Evolutionary conservation across 2,797 vertebrate genomes (phyloP).

Genomic region (Labroides dimidiatus): DNA sequence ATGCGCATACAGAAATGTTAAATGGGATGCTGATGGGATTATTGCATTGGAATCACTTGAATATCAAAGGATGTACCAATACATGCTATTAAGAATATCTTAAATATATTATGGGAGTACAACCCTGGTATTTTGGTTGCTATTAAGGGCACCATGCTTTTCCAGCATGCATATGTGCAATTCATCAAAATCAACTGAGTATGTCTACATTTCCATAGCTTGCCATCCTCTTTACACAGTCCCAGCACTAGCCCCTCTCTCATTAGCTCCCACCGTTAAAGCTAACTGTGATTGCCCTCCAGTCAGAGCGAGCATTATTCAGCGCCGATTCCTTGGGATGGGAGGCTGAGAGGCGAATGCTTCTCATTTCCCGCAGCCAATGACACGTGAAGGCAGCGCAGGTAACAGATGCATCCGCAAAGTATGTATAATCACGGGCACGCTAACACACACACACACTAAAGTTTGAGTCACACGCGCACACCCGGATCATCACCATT

Average conservation of each 20-base stretch:
- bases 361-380: constrained; percentile 75
- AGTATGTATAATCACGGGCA: constrained; percentile 20
- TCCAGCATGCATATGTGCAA: constrained; percentile 18
- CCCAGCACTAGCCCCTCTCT: constrained; percentile 53
- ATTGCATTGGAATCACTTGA: constrained; percentile 45
- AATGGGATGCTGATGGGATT: constrained; percentile 20
- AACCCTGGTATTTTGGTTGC: constrained; percentile 18
- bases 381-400: constrained; percentile 78
- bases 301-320: constrained; percentile 51
- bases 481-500: constrained; percentile 69
- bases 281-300: constrained; percentile 68
- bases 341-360: constrained; percentile 50
- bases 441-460: constrained; percentile 9
- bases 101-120: constrained; percentile 7
- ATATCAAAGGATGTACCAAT: constrained; percentile 5
- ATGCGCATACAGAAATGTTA: constrained; percentile 21
- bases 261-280: constrained; percentile 69
- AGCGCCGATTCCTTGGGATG: constrained; percentile 41
- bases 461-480: constrained; percentile 36
- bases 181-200: constrained; percentile 68
- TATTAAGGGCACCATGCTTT: constrained; percentile 25
- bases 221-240: constrained; percentile 55
- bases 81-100: constrained; percentile 29
- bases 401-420: constrained; percentile 69
- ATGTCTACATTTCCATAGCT: constrained; percentile 60